A percentile compares a stretch with the other conserved stretches of the same genome.
phyloP scores from a whole-genome alignment of 1,140 invertebrate genomes.

The Musca vetustissima region DNA sequence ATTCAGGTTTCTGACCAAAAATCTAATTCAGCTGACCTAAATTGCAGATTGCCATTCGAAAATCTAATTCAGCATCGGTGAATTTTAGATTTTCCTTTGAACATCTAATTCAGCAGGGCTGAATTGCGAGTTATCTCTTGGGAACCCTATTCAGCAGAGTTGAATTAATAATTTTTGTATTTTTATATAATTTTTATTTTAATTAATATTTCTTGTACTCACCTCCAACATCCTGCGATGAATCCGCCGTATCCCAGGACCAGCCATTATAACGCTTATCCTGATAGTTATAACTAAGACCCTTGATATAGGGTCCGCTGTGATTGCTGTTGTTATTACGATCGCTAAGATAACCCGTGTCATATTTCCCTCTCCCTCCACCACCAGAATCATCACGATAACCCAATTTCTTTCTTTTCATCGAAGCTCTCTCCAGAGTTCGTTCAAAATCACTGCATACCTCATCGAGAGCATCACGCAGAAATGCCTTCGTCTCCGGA shows the following conservation, averaged over 20 bases:
- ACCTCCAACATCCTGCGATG: not conserved
- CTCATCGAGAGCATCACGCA: conserved; percentile 61
- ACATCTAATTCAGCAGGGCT: too few relatives aligned
- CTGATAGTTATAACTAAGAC: conserved; percentile 14
- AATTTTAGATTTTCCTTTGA: too few relatives aligned
- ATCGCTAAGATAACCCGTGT: conserved; percentile 34
- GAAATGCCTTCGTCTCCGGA: conserved; percentile 47
- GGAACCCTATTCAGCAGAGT: too few relatives aligned
- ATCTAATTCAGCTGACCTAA: too few relatives aligned
- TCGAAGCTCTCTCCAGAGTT: conserved; percentile 62
- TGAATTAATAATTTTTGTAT: too few relatives aligned
- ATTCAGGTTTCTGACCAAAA: too few relatives aligned
- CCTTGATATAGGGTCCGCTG: not conserved
- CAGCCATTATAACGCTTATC: not conserved
- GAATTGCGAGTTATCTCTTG: too few relatives aligned
- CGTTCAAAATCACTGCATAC: conserved; percentile 76
- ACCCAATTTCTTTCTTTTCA: conserved; percentile 38
- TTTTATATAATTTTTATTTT: too few relatives aligned
- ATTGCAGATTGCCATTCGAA: too few relatives aligned
- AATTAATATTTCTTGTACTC: not conserved
- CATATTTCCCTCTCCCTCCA: conserved; percentile 4
- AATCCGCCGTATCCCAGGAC: not conserved
- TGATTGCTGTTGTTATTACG: conserved; percentile 39
- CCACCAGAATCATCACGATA: conserved; percentile 4
- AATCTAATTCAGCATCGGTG: too few relatives aligned